These are phyloP conservation scores for Megalops atlanticus DNA, from an alignment of 2,113 vertebrate genomes.

Conservation along the genomic window DNA sequence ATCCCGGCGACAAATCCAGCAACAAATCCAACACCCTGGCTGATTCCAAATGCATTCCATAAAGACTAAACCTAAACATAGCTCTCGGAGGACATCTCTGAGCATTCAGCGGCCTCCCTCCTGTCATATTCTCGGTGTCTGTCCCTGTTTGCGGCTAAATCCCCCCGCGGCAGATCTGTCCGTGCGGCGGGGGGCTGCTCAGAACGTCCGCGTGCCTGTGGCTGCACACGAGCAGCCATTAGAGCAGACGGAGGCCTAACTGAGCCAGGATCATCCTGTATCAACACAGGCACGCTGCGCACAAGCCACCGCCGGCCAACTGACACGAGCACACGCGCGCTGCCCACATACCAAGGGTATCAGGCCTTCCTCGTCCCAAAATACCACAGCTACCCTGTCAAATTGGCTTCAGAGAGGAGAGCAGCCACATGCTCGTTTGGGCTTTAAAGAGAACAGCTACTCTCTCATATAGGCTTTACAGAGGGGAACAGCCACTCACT, in stretches of 20 bases:
- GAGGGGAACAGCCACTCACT: no score
- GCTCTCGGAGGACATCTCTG: not conserved
- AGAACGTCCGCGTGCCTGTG: conserved; percentile 39
- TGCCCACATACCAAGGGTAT: no score
- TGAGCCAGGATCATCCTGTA: conserved; percentile 54
- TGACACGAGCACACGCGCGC: conserved; percentile 2
- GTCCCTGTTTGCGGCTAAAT: not conserved
- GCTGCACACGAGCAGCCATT: no score
- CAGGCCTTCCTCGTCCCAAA: no score
- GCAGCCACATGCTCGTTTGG: no score
- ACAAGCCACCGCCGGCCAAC: conserved; percentile 25
- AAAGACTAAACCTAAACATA: no score
- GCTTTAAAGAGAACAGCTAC: no score
- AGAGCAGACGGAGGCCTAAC: conserved; percentile 30
- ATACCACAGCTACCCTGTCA: no score
- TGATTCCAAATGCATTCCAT: not conserved
- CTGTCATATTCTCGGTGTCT: not conserved
- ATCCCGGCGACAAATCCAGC: no score
- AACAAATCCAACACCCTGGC: not conserved
- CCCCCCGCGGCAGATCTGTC: not conserved
- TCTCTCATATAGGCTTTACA: no score
- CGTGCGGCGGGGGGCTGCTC: conserved; percentile 46
- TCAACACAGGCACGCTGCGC: conserved; percentile 38
- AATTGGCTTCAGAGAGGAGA: no score
- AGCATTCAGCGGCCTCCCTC: not conserved